These are phyloP conservation scores for Nettapus auritus DNA, from an alignment of 2,113 vertebrate genomes.

Conservation along the genomic window DNA sequence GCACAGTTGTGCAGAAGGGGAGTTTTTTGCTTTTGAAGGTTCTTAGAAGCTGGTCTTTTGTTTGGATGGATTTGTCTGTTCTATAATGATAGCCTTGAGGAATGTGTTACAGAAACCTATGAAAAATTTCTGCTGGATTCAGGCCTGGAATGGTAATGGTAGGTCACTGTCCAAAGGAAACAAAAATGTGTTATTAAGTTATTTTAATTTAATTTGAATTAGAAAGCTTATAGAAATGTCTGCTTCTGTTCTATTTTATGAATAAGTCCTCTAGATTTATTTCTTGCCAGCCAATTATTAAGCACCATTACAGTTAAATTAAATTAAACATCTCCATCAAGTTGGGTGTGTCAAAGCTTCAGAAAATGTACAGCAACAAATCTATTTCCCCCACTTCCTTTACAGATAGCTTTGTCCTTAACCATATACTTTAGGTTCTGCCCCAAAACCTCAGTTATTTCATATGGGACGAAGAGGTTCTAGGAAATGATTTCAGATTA, in stretches of 20 bases:
- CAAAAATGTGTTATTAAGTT: slow-evolving; percentile 62
- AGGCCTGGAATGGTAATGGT: slow-evolving; percentile 30
- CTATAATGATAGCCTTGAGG: slow-evolving; percentile 35
- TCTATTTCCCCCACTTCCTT: background rate
- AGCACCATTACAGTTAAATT: slow-evolving; percentile 28
- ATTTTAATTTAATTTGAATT: slow-evolving; percentile 61
- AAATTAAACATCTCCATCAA: slow-evolving; percentile 39
- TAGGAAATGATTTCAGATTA: background rate
- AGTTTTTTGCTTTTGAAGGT: background rate
- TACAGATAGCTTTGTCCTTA: background rate
- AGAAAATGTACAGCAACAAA: background rate
- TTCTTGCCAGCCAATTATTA: slow-evolving; percentile 34
- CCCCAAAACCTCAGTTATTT: background rate
- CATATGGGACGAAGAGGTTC: background rate
- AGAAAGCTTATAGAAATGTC: slow-evolving; percentile 34
- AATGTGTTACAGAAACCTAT: slow-evolving; percentile 37
- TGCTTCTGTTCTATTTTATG: slow-evolving; percentile 50
- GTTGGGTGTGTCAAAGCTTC: background rate
- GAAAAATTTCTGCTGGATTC: slow-evolving; percentile 17
- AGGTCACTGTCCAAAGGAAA: slow-evolving; percentile 51
- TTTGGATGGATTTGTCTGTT: slow-evolving; percentile 28
- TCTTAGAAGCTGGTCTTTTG: slow-evolving; percentile 28
- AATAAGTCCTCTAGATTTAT: slow-evolving; percentile 14
- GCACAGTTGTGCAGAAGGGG: background rate
- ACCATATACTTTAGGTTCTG: background rate